Evolutionary conservation across 2,113 vertebrate genomes (phyloP).

Genomic region (Oxyura jamaicensis): DNA sequence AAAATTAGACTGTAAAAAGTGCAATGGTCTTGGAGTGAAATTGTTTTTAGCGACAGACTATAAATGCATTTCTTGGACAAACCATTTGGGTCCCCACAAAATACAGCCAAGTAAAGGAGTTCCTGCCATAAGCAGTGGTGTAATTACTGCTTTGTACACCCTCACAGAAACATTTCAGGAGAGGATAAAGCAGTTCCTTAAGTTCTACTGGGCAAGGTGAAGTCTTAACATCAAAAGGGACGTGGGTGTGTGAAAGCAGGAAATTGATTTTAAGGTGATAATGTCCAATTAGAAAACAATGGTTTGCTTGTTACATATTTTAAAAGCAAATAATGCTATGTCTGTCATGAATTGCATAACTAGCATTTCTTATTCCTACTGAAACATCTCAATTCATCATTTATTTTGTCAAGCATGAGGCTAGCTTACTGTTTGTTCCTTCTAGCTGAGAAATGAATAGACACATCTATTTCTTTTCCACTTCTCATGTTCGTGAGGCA

Average conservation of each 20-base stretch:
- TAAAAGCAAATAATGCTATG: background rate
- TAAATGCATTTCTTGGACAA: slow-evolving; percentile 49
- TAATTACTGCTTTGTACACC: background rate
- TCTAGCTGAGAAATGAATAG: background rate
- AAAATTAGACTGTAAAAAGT: slow-evolving; percentile 79
- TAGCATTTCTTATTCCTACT: background rate
- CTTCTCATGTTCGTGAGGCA: background rate
- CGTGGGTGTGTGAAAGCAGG: background rate
- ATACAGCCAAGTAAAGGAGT: background rate
- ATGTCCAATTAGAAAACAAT: background rate
- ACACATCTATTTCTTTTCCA: background rate
- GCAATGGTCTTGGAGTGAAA: slow-evolving; percentile 46
- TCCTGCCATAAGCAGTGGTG: background rate
- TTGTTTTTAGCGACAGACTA: slow-evolving; percentile 68
- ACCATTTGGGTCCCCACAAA: background rate
- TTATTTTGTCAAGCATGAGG: background rate
- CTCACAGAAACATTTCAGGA: background rate
- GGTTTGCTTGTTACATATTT: background rate
- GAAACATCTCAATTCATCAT: background rate
- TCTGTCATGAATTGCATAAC: background rate
- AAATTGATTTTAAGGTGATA: background rate
- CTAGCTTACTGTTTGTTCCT: background rate
- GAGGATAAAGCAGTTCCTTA: background rate
- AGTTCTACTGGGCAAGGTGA: background rate
- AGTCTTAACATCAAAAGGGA: background rate